Evolutionary conservation across 2,113 vertebrate species (phyloP), one percentile per base, ranked within the genome.

Genomic region (Bostrychus sinensis): DNA sequence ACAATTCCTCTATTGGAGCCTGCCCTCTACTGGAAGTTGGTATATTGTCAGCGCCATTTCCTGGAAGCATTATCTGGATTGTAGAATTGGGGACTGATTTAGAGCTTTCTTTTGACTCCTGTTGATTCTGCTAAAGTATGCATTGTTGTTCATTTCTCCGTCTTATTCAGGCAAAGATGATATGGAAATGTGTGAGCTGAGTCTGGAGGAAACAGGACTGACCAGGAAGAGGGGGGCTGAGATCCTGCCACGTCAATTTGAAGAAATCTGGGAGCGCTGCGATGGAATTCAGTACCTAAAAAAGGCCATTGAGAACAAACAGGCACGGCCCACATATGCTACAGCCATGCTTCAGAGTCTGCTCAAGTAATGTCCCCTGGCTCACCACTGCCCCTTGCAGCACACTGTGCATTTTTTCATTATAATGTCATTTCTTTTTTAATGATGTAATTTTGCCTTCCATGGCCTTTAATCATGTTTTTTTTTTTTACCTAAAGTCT

Each of bases 121-220:
- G n/a, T n/a, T n/a, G n/a, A n/a, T n/a, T n/a, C n/a, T n/a, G n/a
- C n/a, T n/a, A n/a, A n/a, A n/a, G n/a, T n/a, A n/a, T n/a, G n/a
- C n/a, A n/a, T n/a, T n/a, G n/a, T n/a, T 4, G 54, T 67, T 56
- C 28, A 1, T 3, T 38, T 14, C 4, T 11, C 26, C 14, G n/a
- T 3, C 14, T 30, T 28, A 2, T n/a, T 10, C 88, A 99, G 97
- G 97, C 4, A 99, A 99, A 82, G 97, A 99, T 17, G 97, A 99
- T 56, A 98, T 98, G 94, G 97, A 99, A 89, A 99, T 99, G 97
- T 99, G 97, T 2, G 97, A 99, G 93, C 92, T 99, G 66, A 99
- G 94, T 68, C 94, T 99, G 28, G 96, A 99, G 79, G 97, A 99
- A 89, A 99, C 97, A 1, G 97, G 97, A 36, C 91, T 99, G 81